phyloP scores from a whole-genome alignment of 1,140 invertebrate species.

The Cydia strobilella region DNA sequence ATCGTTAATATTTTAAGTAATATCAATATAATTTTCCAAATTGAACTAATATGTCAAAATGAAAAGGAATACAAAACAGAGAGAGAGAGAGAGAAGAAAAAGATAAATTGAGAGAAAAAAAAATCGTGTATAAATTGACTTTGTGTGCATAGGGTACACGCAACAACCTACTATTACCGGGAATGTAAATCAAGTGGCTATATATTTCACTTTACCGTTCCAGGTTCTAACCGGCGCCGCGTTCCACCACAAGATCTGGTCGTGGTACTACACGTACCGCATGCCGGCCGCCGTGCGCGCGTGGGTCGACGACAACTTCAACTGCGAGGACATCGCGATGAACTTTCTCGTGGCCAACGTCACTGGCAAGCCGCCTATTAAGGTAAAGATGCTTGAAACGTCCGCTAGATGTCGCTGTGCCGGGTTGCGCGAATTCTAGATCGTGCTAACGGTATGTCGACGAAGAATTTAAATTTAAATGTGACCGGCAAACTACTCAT shows the following conservation, averaged over 20 bases:
- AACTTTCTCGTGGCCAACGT: constrained; percentile 95
- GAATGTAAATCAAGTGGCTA: too few species aligned
- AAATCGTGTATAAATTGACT: too few species aligned
- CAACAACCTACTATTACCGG: too few species aligned
- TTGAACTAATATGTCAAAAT: too few species aligned
- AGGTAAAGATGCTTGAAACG: constrained; percentile 80
- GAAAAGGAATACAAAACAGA: too few species aligned
- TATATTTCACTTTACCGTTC: too few species aligned
- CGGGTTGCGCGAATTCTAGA: neutral
- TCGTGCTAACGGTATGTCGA: constrained; percentile 88
- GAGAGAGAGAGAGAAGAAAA: too few species aligned
- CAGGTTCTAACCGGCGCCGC: constrained; percentile 93
- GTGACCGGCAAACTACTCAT: constrained; percentile 94
- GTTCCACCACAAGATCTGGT: constrained; percentile 96
- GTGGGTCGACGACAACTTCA: constrained; percentile 96
- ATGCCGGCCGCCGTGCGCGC: constrained; percentile 90
- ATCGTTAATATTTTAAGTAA: too few species aligned
- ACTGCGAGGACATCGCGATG: constrained; percentile 97
- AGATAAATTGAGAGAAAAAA: too few species aligned
- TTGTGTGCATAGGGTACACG: too few species aligned
- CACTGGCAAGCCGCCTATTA: constrained; percentile 96
- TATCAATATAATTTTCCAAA: too few species aligned
- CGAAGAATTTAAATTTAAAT: too few species aligned
- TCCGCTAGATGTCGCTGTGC: neutral
- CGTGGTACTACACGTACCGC: constrained; percentile 91